Percentiles rank a stretch among this genome's conserved stretches.
phyloP scores from a whole-genome alignment of 2,888 invertebrate species.

The Gastrophysa polygoni region DNA sequence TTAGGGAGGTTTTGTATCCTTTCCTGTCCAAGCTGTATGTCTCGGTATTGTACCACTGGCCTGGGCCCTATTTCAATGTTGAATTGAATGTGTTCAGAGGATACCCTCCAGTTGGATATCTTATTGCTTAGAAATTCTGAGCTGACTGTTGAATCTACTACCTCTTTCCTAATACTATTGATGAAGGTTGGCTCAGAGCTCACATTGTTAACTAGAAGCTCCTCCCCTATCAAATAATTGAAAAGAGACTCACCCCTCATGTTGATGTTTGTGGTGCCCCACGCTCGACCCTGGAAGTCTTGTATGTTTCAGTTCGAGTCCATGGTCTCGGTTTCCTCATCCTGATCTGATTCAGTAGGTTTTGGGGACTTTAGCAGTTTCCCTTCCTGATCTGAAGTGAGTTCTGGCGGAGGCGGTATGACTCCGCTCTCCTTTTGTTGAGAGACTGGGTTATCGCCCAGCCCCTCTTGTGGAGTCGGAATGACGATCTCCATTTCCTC shows the following conservation, averaged over 20 bases:
- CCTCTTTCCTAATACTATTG: conserved; percentile 9
- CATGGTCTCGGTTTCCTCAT: no score
- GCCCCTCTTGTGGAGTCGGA: no score
- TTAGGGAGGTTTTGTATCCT: no score
- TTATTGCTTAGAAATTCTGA: conserved; percentile 10
- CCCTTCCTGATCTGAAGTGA: no score
- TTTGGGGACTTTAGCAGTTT: no score
- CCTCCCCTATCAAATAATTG: neutral
- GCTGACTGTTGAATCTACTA: conserved; percentile 11
- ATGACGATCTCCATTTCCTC: no score
- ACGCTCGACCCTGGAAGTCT: conserved; percentile 1
- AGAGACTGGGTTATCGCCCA: no score
- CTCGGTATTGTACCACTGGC: neutral
- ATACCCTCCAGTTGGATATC: conserved; percentile 5
- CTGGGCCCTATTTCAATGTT: neutral
- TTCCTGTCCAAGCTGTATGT: neutral
- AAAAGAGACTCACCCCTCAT: conserved; percentile 8
- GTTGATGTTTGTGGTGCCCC: conserved; percentile 20
- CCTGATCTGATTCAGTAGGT: no score
- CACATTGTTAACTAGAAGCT: neutral
- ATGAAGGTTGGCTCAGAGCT: neutral
- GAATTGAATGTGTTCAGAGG: neutral
- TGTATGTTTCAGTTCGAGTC: no score
- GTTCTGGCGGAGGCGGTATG: no score
- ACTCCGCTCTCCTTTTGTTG: no score